A percentile compares a stretch with the other conserved stretches of the same genome.
Evolutionary conservation across 1,140 invertebrate genomes (phyloP).

Genomic region (honey bee (Apis mellifera)): DNA sequence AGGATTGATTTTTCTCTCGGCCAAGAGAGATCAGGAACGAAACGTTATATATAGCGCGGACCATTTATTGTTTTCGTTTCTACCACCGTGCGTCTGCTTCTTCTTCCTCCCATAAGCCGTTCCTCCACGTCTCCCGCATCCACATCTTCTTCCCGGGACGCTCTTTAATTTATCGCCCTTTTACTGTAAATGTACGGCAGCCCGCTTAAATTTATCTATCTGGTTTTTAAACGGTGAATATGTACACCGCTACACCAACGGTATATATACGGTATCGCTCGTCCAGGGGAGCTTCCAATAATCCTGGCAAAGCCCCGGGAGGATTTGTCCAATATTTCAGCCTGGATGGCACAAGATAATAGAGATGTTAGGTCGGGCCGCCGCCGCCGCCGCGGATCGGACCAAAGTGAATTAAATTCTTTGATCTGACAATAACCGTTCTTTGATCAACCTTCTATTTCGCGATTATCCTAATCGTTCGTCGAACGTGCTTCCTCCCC

Average conservation of each 20-base stretch:
- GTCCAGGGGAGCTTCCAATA: conserved; percentile 44
- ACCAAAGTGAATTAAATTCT: conserved; percentile 60
- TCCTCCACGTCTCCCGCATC: too few species aligned
- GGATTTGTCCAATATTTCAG: conserved; percentile 65
- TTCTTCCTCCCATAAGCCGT: neutral
- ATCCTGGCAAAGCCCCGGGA: conserved; percentile 55
- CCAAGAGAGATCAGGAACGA: neutral
- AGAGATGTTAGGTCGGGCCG: conserved; percentile 44
- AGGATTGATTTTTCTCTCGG: conserved; percentile 4
- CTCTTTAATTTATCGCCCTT: conserved; percentile 49
- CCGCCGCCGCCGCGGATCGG: conserved; percentile 5
- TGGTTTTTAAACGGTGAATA: conserved; percentile 50
- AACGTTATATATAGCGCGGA: neutral
- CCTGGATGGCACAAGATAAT: conserved; percentile 52
- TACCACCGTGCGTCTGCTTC: neutral
- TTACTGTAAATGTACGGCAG: conserved; percentile 20
- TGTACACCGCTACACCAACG: conserved; percentile 40
- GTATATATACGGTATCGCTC: conserved; percentile 54
- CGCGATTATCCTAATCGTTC: conserved; percentile 27
- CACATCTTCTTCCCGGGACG: neutral
- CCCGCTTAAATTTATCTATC: conserved; percentile 55
- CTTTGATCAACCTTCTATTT: conserved; percentile 7
- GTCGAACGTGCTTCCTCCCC: neutral
- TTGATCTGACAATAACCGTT: conserved; percentile 18
- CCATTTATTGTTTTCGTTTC: conserved; percentile 43